Base-by-base conservation (phyloP, 2,797 vertebrate species). In the Poeciliopsis infans region DNA sequence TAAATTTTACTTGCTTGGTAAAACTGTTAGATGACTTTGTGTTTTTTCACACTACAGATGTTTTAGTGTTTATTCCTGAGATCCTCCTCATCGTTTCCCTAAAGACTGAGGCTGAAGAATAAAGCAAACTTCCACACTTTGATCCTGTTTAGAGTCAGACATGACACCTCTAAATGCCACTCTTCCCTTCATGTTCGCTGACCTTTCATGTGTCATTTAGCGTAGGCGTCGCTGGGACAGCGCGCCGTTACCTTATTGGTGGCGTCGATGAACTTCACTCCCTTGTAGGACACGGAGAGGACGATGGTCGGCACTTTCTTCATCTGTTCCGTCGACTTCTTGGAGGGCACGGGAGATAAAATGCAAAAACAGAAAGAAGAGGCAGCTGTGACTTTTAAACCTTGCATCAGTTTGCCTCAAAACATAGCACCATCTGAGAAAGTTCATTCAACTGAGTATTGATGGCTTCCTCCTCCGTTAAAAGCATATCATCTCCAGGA, bases 311-410 rank as follows among this genome's bases (percentile, higher is more conserved):
- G 98, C 64, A 99, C 97, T 86, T 99, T 99, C 95, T 99, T 99
- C 98, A 99, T 99, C 92, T 99, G 98, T 95, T 99, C 98, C 55
- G 98, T 98, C 86, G 98, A 99, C 96, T 99, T 99, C 98, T 99
- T 96, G 86, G 87, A 92, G 84, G 23, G 73, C 79, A 64, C 77
- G 78, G 33, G 76, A 76, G 79, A 25, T 3, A 16, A 72, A 64
- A 76, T 28, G 15, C 1, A 16, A 76, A 81, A 45, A 77, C 25
- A 75, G 31, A 77, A 45, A 76, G 51, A 18, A 73, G 36, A 77
- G 16, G 80, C 57, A 79, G 51, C 59, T 45, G 36, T 89, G 47
- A 92, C 55, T 86, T 85, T 76, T 85, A 33, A 77, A 75, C 55
- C 72, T 69, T 36, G 5, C 13, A 28, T 49, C 31, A 5, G 10